Conservation (phyloP, 92 coral and sea anemone genomes). For the Galaxea fascicularis region DNA sequence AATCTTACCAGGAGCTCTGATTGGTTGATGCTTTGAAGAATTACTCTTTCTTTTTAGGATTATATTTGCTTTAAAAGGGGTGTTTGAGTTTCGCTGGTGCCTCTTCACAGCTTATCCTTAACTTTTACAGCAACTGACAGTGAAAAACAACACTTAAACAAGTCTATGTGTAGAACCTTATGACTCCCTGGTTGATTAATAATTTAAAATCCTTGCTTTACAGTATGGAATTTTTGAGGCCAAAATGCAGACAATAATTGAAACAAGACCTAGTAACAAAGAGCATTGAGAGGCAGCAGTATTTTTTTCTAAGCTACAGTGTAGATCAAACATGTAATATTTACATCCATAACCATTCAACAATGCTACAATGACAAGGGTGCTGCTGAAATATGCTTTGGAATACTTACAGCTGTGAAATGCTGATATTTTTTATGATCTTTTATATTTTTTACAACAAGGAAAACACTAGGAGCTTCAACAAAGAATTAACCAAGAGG, state of each 20-base stretch:
- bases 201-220: constrained; percentile 18
- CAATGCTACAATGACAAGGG: no score
- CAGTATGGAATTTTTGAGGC: constrained; percentile 15
- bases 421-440: no score
- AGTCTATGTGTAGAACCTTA: constrained; percentile 1
- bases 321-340: background rate
- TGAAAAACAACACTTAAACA: constrained; percentile 8
- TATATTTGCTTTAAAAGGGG: constrained; percentile 17
- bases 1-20: no score
- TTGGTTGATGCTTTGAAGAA: constrained; percentile 5
- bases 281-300: constrained; percentile 24
- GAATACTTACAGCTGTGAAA: no score
- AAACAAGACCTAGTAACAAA: background rate
- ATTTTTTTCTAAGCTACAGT: constrained; percentile 1
- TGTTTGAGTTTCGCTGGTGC: constrained; percentile 18
- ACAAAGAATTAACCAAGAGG: no score
- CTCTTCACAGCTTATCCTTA: constrained; percentile 10
- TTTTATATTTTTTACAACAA: no score
- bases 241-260: constrained; percentile 14
- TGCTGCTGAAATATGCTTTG: no score
- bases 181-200: constrained; percentile 8
- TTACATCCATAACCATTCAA: background rate
- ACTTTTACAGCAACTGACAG: constrained; percentile 10
- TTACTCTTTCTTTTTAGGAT: constrained; percentile 23
- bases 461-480: no score